Percentiles rank a stretch among this genome's conserved stretches.
Conservation (phyloP, 2,888 invertebrate genomes). For the Campoplex capitator region DNA sequence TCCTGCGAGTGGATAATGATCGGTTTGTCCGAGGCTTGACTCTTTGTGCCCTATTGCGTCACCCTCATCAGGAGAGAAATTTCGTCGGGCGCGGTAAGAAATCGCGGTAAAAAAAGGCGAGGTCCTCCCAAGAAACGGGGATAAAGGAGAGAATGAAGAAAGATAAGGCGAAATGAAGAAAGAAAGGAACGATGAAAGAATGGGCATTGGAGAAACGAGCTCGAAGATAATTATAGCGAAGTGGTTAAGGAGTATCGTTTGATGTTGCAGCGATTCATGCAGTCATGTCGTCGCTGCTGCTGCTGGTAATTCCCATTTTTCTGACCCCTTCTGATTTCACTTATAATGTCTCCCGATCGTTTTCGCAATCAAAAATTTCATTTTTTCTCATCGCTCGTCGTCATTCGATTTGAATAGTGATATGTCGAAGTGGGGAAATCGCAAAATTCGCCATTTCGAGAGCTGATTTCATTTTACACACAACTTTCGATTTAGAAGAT, state of each 20-base stretch:
- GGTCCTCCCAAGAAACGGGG: neutral
- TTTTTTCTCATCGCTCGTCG: neutral
- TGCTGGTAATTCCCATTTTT: neutral
- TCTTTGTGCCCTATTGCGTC: conserved; percentile 59
- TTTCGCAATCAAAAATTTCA: neutral
- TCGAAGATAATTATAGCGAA: conserved; percentile 49
- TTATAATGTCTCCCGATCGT: neutral
- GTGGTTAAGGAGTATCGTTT: conserved; percentile 18
- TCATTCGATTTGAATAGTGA: neutral
- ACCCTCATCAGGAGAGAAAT: conserved; percentile 60
- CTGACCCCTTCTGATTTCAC: neutral
- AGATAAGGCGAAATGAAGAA: conserved; percentile 26
- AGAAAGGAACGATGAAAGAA: conserved; percentile 49
- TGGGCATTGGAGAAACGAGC: conserved; percentile 22
- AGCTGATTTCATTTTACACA: neutral
- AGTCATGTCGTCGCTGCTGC: neutral
- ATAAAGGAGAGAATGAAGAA: conserved; percentile 14
- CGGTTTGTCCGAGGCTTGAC: conserved; percentile 35
- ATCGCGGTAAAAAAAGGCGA: conserved; percentile 38
- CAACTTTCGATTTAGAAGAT: conserved; percentile 5
- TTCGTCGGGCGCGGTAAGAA: conserved; percentile 58
- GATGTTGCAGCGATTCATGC: conserved; percentile 13
- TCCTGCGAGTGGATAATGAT: conserved; percentile 52
- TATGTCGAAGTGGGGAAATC: neutral
- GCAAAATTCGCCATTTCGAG: neutral